Percentiles rank a stretch among this genome's conserved stretches.
Evolutionary conservation across 2,888 invertebrate species (phyloP).

Genomic region (Cheilosia scutellata): DNA sequence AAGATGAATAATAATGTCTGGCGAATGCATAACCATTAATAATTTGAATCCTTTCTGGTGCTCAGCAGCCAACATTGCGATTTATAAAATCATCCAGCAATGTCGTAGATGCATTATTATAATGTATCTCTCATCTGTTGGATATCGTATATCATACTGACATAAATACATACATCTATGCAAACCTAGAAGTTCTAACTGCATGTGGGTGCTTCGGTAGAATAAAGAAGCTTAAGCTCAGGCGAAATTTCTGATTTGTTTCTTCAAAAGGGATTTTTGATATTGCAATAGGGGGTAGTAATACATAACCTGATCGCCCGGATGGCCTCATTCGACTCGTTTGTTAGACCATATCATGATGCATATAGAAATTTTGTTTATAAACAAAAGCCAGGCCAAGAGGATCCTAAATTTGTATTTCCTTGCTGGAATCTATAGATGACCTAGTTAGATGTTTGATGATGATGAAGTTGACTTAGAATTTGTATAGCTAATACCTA

Average conservation of each 20-base stretch:
- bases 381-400: no score
- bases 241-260: slow-evolving; percentile 13
- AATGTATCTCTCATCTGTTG: slow-evolving; percentile 40
- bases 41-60: slow-evolving; percentile 55
- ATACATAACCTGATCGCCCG: not conserved
- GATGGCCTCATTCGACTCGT: no score
- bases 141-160: slow-evolving; percentile 5
- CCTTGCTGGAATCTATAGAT: no score
- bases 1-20: slow-evolving; percentile 70
- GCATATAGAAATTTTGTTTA: no score
- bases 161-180: slow-evolving; percentile 3
- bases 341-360: no score
- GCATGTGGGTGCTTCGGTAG: not conserved
- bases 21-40: slow-evolving; percentile 72
- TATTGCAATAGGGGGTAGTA: not conserved
- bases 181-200: slow-evolving; percentile 11
- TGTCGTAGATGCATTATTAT: slow-evolving; percentile 50
- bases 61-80: slow-evolving; percentile 47
- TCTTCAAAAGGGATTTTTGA: not conserved
- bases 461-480: no score
- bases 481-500: no score
- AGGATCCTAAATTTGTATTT: no score
- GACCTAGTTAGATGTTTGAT: no score
- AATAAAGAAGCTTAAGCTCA: slow-evolving; percentile 1
- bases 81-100: slow-evolving; percentile 64